Percentiles rank a stretch among this genome's conserved stretches.
Evolutionary conservation across 64 coral and sea anemone genomes (phyloP).

Genomic region (Porites australiensis): DNA sequence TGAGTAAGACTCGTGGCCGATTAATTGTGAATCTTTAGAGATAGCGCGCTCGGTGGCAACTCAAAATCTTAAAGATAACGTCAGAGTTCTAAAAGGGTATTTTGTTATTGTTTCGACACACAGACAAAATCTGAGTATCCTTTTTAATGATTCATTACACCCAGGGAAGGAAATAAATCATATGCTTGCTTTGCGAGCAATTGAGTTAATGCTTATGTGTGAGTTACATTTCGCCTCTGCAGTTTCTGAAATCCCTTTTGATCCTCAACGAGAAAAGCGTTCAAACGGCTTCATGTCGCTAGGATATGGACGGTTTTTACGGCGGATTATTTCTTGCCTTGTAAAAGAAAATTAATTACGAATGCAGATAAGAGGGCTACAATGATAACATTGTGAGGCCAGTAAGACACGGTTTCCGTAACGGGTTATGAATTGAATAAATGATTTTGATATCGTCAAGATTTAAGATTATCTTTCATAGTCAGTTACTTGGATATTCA

Average conservation of each 20-base stretch:
- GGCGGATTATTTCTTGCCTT: neutral
- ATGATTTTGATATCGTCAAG: conserved; percentile 32
- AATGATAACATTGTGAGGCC: neutral
- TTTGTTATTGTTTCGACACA: conserved; percentile 44
- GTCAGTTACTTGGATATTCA: neutral
- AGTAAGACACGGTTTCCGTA: conserved; percentile 14
- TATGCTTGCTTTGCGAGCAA: neutral
- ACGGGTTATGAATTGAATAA: conserved; percentile 51
- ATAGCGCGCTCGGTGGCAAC: neutral
- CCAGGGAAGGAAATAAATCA: conserved; percentile 39
- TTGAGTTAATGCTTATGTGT: neutral
- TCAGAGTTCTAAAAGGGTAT: conserved; percentile 43
- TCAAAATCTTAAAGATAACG: conserved; percentile 38
- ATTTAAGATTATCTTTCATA: conserved; percentile 8
- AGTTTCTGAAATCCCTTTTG: too few relatives aligned
- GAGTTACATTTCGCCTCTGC: too few relatives aligned
- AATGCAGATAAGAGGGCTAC: neutral
- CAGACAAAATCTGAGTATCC: conserved; percentile 41
- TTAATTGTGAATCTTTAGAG: neutral
- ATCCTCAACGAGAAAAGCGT: neutral
- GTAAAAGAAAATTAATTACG: neutral
- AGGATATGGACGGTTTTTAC: conserved; percentile 2
- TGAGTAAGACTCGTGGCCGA: neutral
- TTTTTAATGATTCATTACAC: conserved; percentile 58
- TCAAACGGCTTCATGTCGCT: neutral